These are phyloP conservation scores for Rhynchonycteris naso DNA, from an alignment of 2,797 vertebrate genomes.

Conservation along the genomic window DNA sequence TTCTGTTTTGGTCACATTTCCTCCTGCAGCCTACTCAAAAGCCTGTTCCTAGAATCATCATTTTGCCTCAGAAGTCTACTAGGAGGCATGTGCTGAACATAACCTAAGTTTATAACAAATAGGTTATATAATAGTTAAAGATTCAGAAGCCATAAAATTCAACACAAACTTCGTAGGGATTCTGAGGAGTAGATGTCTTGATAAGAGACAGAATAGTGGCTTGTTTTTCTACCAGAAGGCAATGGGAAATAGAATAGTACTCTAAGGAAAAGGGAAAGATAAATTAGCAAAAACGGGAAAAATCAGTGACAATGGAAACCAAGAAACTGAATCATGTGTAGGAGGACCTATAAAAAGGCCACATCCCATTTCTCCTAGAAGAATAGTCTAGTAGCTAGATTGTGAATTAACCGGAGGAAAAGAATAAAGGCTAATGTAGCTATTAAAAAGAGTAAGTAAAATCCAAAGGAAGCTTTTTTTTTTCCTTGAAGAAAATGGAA, in stretches of 20 bases:
- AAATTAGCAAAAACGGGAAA: background rate
- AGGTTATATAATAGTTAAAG: constrained; percentile 33
- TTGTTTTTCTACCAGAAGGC: constrained; percentile 30
- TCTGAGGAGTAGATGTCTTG: background rate
- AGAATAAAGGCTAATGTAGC: background rate
- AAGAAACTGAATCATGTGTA: background rate
- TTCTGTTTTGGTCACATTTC: constrained; percentile 26
- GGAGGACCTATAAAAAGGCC: background rate
- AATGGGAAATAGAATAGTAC: background rate
- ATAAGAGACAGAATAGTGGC: background rate
- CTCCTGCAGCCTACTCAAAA: background rate
- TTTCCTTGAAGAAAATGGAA: constrained; percentile 17
- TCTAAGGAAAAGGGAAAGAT: background rate
- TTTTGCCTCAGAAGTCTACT: constrained; percentile 6
- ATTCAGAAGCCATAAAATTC: constrained; percentile 25
- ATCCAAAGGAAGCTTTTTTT: constrained; percentile 12
- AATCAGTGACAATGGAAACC: background rate
- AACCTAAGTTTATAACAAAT: constrained; percentile 45
- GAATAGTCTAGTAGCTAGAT: background rate
- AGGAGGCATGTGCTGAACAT: background rate
- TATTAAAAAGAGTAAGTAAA: constrained; percentile 42
- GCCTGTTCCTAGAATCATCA: background rate
- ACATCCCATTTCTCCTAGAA: background rate
- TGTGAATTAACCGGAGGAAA: constrained; percentile 8
- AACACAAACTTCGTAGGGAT: background rate